Base-by-base conservation (phyloP, 1,140 invertebrate species). In the Geopemphigus sp. region DNA sequence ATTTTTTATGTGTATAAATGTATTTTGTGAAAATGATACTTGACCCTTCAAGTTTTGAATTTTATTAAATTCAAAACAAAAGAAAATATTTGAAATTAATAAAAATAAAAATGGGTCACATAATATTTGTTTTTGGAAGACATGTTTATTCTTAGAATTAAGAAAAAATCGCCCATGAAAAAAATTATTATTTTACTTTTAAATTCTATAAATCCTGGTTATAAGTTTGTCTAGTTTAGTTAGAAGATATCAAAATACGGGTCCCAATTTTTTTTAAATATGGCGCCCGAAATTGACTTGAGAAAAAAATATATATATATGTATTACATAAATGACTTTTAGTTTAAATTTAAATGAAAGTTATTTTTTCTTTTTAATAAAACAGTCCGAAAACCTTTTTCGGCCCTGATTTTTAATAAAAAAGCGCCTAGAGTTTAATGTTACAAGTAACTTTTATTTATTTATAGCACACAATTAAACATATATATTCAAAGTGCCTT, bases 321-420 rank as follows among this genome's bases (percentile, higher is more conserved):
- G 32, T 22, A 39, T 29, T 29, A 26, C 22, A 73, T 73, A 59
- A 24, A 61, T 76, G 59, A 45, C 17, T 26, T 50, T 73, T 68
- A 72, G 47, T 72, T 72, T 66, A 63, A 63, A 66, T 32, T 47
- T 6, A 72, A 54, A 54, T 72, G 15, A 72, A 72, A 72, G 12
- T 72, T 53, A 70, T 76, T 76, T 76, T 76, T 57, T 47, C 26
- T 76, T 57, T 47, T 17, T 78, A 50, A 78, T 63, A 15, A 59
- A 78, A 63, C 72, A 78, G 74, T 63, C 74, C 74, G 74, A 78
- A 78, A 78, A 78, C 72, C 56, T 29, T 63, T 78, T 76, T 78
- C 74, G 74, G 74, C 74, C 74, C 74, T 78, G 74, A 78, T 78
- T 78, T 78, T 78, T 78, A 78, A 78, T 78, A 78, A 78, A 78